Evolutionary conservation across 1,140 invertebrate genomes (phyloP).

Genomic region (Aradophagus sp.): DNA sequence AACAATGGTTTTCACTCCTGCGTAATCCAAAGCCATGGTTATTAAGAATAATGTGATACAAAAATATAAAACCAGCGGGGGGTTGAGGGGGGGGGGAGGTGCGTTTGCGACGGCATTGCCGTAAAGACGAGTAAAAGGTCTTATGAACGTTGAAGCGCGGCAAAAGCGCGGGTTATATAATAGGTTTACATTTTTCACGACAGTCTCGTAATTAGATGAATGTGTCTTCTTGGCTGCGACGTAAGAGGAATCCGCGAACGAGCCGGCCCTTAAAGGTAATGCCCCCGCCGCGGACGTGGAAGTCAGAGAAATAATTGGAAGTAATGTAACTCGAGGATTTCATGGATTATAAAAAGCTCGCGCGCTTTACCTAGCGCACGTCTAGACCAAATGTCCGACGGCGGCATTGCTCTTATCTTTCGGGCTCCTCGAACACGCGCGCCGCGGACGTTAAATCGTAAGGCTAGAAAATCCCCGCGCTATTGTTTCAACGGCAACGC

Average conservation of each 20-base stretch:
- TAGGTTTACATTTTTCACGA: conserved; percentile 49
- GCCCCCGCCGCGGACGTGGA: conserved; percentile 39
- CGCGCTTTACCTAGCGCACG: conserved; percentile 34
- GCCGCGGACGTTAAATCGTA: conserved; percentile 15
- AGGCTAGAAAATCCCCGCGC: conserved; percentile 29
- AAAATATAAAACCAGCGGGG: conserved; percentile 12
- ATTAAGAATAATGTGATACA: conserved; percentile 18
- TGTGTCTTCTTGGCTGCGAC: conserved; percentile 34
- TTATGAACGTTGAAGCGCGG: conserved; percentile 31
- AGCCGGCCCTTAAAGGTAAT: conserved; percentile 42
- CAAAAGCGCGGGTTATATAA: conserved; percentile 33
- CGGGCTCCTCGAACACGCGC: conserved; percentile 27
- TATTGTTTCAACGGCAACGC: conserved; percentile 28
- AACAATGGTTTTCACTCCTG: neutral
- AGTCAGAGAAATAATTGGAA: conserved; percentile 48
- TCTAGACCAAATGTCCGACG: conserved; percentile 43
- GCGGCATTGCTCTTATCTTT: conserved; percentile 40
- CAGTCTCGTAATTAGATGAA: conserved; percentile 50
- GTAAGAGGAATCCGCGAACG: conserved; percentile 28
- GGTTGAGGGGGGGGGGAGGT: too few species aligned
- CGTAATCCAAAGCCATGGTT: conserved; percentile 5
- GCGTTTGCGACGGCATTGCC: conserved; percentile 7
- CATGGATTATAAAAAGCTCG: conserved; percentile 53
- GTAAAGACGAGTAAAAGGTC: conserved; percentile 33
- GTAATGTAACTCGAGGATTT: conserved; percentile 50